Evolutionary conservation across 2,797 vertebrate species (phyloP), one percentile per base, ranked within the genome.

Genomic region (Eulemur rubriventer): DNA sequence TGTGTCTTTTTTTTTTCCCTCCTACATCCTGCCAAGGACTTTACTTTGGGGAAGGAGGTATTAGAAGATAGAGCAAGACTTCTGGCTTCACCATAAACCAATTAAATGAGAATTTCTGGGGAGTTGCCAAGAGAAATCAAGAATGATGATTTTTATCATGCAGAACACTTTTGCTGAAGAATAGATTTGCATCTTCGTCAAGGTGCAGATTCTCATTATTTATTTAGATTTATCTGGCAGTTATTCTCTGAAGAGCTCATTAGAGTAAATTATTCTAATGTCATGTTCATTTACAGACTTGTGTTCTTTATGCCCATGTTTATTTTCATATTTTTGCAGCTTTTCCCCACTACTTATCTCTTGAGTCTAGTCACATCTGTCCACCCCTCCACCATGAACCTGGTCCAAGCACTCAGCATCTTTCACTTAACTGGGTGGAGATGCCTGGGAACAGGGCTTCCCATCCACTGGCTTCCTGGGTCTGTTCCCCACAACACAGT

Each of bases 191-290:
- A 43, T 93, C 79, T 89, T 94, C 26, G 67, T 92, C 95, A 96
- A 38, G 78, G 82, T 81, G 38, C 67, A 80, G 38, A 59, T 48
- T 84, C 92, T 96, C 90, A 92, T 96, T 90, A 96, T 96, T 96
- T 96, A 97, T 96, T 96, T 96, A 97, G 92, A 93, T 83, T 85
- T 89, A 78, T 95, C 63, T 94, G 94, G 78, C 80, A 92, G 84
- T 78, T 95, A 89, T 75, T 92, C 94, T 97, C 94, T 63, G 69
- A 97, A 97, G 96, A 87, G 61, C 96, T 97, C 92, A 92, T 97
- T 96, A 97, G 52, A 92, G 80, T 61, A 87, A 95, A 93, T 96
- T 88, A 95, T 90, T 96, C 88, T 89, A 93, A 78, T 89, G 67
- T 38, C 90, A 41, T 82, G 48, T 81, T 85, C 84, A 92, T 75